Base-by-base conservation (phyloP, 2,888 invertebrate species). In the Luperina nickerlii region DNA sequence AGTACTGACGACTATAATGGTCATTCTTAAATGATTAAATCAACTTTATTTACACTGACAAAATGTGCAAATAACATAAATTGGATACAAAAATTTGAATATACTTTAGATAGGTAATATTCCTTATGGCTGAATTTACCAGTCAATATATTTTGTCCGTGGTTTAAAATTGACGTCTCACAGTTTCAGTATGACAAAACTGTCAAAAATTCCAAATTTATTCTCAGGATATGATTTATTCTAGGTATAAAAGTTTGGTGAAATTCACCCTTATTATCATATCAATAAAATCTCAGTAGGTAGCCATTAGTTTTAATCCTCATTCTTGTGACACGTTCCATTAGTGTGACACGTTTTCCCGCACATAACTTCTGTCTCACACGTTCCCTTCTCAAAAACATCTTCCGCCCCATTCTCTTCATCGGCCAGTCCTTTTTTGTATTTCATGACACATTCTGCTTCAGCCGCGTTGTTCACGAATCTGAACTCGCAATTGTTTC, bases 401-500 rank as follows among this genome's bases (percentile, higher is more conserved):
- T 66, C 42, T 69, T 65, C 48, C 4, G n/a, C 63, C n/a, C 13
- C 65, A 54, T 71, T 62, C 66, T 84, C 45, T 75, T 32, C 67
- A 68, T 78, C 63, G 38, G 11, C 6, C 45, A 66, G 13, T 67
- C 32, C 42, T 73, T 79, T 48, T 38, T 54, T 57, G 15, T 60
- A 83, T 5, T 76, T 60, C 77, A 88, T 75, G 9, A 42, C 57
- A 63, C 87, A 88, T 20, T 83, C 71, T 7, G 78, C 81, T 57
- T 84, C 85, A 24, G 76, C 70, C 4, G 82, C 78, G 9, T 83
- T 79, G 77, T 89, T 90, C 24, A 81, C 84, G 42, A 88, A 90
- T 57, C 76, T 65, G 76, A 90, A 90, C 54, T 83, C 68, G 48
- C 75, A 76, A 32, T 70, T 76, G 38, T 54, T 77, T 11, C 51